phyloP scores from a whole-genome alignment of 2,797 vertebrate genomes.

The Cephalopachus bancanus region DNA sequence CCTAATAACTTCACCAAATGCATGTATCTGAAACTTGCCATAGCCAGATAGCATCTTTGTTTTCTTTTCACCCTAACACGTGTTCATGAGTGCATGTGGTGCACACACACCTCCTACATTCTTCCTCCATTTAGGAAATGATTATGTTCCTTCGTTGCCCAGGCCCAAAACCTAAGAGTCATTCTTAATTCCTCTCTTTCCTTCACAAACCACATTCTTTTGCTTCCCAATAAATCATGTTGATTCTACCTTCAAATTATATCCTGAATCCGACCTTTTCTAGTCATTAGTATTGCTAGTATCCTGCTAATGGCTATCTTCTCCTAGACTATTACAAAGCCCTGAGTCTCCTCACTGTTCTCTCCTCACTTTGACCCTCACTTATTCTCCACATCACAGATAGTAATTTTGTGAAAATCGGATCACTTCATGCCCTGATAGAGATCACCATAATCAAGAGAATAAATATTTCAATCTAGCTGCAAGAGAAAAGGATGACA shows the following conservation, averaged over 20 bases:
- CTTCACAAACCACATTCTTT: not conserved
- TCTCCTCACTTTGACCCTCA: not conserved
- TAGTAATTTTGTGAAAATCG: not conserved
- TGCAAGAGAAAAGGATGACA: constrained; percentile 22
- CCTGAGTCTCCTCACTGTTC: not conserved
- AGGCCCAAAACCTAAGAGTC: not conserved
- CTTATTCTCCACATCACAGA: not conserved
- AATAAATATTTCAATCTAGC: constrained; percentile 30
- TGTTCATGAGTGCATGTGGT: fast-evolving
- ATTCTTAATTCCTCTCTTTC: not conserved
- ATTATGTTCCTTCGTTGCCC: not conserved
- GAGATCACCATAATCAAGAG: not conserved
- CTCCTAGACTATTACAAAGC: not conserved
- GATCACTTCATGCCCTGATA: not conserved
- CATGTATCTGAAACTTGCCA: not conserved
- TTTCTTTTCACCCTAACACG: not conserved
- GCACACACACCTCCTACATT: not conserved
- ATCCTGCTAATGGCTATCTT: not conserved
- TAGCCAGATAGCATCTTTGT: not conserved
- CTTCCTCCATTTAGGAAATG: not conserved
- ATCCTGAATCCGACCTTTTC: not conserved
- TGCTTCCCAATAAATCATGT: not conserved
- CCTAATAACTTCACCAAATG: not conserved
- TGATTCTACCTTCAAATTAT: not conserved
- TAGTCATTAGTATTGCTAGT: not conserved